Conservation (phyloP, 2,888 invertebrate species). For the Cheilosia variabilis region DNA sequence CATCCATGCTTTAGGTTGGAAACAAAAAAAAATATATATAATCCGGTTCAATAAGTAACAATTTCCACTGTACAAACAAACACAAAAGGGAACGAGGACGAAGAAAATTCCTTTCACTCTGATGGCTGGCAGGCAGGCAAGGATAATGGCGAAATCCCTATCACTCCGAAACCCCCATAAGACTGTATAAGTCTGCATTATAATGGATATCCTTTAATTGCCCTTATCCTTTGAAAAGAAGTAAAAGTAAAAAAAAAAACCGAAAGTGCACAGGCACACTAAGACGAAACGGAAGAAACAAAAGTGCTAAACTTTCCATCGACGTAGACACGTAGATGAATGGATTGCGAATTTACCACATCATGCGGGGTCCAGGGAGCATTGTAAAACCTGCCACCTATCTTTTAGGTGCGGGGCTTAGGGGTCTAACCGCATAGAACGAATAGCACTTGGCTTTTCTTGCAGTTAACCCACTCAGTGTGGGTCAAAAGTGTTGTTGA, state of each 20-base stretch:
- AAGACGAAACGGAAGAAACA: slow-evolving; percentile 7
- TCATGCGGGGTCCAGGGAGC: background rate
- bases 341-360: slow-evolving; percentile 18
- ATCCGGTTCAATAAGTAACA: slow-evolving; percentile 53
- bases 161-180: slow-evolving; percentile 18
- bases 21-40: slow-evolving; percentile 7
- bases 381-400: background rate
- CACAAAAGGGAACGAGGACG: background rate
- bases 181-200: slow-evolving; percentile 42
- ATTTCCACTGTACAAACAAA: slow-evolving; percentile 19
- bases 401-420: background rate
- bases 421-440: background rate
- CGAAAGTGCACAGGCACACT: slow-evolving; percentile 19
- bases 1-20: background rate
- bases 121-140: slow-evolving; percentile 1
- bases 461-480: slow-evolving; percentile 26
- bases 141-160: slow-evolving; percentile 34
- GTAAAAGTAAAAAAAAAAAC: background rate
- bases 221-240: slow-evolving; percentile 34
- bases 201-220: slow-evolving; percentile 73
- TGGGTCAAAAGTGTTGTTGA: slow-evolving; percentile 51
- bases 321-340: background rate
- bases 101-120: slow-evolving; percentile 18
- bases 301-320: slow-evolving; percentile 13
- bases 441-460: slow-evolving; percentile 14